Conservation (phyloP, 2,797 vertebrate species). For the Acanthurus tractus region DNA sequence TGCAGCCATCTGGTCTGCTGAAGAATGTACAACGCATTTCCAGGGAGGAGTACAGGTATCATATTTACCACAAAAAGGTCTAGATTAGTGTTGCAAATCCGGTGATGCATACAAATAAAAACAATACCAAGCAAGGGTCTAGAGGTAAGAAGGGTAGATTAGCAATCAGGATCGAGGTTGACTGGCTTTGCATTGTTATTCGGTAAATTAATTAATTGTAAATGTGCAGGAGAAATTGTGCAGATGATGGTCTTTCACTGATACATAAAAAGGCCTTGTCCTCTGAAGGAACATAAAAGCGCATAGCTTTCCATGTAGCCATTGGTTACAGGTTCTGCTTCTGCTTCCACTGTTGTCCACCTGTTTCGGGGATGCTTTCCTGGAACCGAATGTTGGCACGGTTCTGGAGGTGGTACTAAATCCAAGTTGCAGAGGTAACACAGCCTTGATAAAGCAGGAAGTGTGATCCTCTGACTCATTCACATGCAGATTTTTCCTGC, state of each 20-base stretch:
- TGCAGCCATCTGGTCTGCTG: conserved; percentile 1
- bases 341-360: conserved; percentile 8
- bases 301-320: conserved; percentile 1
- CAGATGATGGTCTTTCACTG: conserved; percentile 29
- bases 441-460: not conserved
- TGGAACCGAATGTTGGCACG: not conserved
- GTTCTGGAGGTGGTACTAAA: not conserved
- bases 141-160: conserved; percentile 1
- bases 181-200: conserved; percentile 35
- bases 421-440: not conserved
- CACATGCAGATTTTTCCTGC: not conserved
- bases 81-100: not conserved
- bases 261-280: conserved; percentile 25
- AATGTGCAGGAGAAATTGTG: conserved; percentile 33
- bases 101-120: not conserved
- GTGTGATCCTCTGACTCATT: not conserved
- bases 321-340: conserved; percentile 20
- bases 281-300: conserved; percentile 23
- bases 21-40: conserved; percentile 12
- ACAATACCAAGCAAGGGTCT: conserved; percentile 2
- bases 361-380: conserved; percentile 3
- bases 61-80: not conserved
- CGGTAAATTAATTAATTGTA: conserved; percentile 51
- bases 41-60: not conserved
- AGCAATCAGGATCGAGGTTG: conserved; percentile 19